phyloP scores from a whole-genome alignment of 2,888 invertebrate genomes.

The Mantis religiosa region DNA sequence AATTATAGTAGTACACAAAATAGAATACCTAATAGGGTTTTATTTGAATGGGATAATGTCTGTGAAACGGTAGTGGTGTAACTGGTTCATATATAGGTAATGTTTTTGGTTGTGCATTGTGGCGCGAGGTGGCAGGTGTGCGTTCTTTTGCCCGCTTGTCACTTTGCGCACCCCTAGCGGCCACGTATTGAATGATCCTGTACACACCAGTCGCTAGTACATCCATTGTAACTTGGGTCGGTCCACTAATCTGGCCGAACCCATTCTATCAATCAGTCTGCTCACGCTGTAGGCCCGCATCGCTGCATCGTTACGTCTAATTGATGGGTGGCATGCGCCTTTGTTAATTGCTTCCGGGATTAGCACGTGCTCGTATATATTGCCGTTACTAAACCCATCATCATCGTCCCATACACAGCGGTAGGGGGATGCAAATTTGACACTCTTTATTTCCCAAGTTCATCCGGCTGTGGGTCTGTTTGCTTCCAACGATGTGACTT shows the following conservation, averaged over 20 bases:
- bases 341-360: constrained; percentile 43
- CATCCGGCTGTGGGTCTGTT: constrained; percentile 11
- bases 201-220: neutral
- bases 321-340: constrained; percentile 42
- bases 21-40: too few species aligned
- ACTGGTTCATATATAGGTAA: too few species aligned
- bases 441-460: constrained; percentile 29
- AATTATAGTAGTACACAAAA: too few species aligned
- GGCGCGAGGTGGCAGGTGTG: too few species aligned
- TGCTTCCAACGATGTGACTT: constrained; percentile 24
- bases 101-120: too few species aligned
- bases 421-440: neutral
- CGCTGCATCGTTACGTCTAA: constrained; percentile 41
- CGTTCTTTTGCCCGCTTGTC: neutral
- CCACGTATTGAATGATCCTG: constrained; percentile 24
- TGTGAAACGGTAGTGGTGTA: too few species aligned
- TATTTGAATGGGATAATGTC: too few species aligned
- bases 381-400: constrained; percentile 30
- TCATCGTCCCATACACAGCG: constrained; percentile 22
- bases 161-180: neutral
- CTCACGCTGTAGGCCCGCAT: constrained; percentile 25
- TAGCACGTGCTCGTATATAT: constrained; percentile 34
- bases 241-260: constrained; percentile 27
- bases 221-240: neutral
- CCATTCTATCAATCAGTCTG: constrained; percentile 39